Evolutionary conservation across 2,113 vertebrate species (phyloP), one percentile per base, ranked within the genome.

Genomic region (Entomyzon cyanotis): DNA sequence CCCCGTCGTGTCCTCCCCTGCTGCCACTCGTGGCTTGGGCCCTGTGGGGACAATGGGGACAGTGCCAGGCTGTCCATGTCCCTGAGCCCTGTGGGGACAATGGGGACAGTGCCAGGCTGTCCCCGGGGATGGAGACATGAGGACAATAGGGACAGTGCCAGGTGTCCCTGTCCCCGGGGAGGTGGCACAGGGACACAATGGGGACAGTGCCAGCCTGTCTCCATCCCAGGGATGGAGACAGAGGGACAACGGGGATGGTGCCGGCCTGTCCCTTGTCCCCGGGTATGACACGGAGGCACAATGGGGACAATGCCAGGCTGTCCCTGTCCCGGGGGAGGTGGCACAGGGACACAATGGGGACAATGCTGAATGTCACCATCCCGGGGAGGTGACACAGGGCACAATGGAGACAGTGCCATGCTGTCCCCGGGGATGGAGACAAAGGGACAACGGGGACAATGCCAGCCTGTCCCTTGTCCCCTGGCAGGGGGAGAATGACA

Each of bases 221-320:
- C n/a, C 11, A 10, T 39, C 39, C 42, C 16, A 16, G 14, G 42
- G 42, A 42, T 42, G 42, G 42, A 42, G 42, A 42, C 42, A 42
- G 5, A 42, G 14, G 73, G 18, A 42, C 9, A 20, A 9, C 0
- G 14, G 10, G 39, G 58, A 10, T 7, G 16, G 42, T 42, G 42
- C 42, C 42, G 16, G 39, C 9, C 39, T 39, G 39, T 39, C 39
- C 39, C 39, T 39, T 39, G 39, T 39, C 39, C 4, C 39, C 39
- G 11, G 39, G 9, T 39, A 12, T 39, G 39, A 42, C 15, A 42
- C 33, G 5, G 14, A 20, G 8, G 71, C 25, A 12, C 20, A 3
- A 0, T 0, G 10, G 15, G 60, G 12, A 9, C 17, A 7, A 13
- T 44, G 35, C 5, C 10, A 1, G 11, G 9, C 39, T 42, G 65